phyloP scores from a whole-genome alignment of 2,797 vertebrate genomes.

The Molossus alvarezi region DNA sequence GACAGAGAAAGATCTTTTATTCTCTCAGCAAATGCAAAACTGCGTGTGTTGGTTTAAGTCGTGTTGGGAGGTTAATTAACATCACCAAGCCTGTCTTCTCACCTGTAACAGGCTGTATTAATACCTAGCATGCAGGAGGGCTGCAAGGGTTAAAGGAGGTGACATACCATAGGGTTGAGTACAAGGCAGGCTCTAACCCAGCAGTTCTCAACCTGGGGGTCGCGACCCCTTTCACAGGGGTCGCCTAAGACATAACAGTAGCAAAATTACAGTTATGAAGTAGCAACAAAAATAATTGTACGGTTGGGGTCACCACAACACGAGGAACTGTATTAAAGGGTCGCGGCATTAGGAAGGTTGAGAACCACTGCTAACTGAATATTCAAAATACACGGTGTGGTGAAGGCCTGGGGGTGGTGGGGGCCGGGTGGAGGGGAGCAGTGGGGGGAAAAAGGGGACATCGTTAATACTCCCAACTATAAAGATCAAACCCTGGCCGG shows the following conservation, averaged over 20 bases:
- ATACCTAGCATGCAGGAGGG: background rate
- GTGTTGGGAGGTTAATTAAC: conserved; percentile 20
- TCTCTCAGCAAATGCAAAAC: conserved; percentile 28
- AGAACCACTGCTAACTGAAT: background rate
- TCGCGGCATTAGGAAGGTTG: no score
- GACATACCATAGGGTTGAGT: background rate
- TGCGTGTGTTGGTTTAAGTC: background rate
- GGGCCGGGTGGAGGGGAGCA: no score
- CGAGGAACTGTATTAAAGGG: background rate
- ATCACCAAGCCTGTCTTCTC: background rate
- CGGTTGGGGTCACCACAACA: no score
- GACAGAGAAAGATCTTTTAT: conserved; percentile 15
- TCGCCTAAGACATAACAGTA: no score
- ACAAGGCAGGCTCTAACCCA: background rate
- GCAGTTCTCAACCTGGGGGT: no score
- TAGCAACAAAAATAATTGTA: no score
- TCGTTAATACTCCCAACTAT: no score
- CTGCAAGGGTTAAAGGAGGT: background rate
- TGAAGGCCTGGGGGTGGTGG: no score
- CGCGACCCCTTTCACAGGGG: no score
- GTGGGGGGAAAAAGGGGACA: no score
- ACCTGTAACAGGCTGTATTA: background rate
- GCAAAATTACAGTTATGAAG: no score
- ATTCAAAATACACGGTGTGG: background rate
- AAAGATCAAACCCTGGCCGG: no score